These are phyloP conservation scores for Geothlypis trichas DNA, from an alignment of 2,113 vertebrate genomes.

Conservation along the genomic window DNA sequence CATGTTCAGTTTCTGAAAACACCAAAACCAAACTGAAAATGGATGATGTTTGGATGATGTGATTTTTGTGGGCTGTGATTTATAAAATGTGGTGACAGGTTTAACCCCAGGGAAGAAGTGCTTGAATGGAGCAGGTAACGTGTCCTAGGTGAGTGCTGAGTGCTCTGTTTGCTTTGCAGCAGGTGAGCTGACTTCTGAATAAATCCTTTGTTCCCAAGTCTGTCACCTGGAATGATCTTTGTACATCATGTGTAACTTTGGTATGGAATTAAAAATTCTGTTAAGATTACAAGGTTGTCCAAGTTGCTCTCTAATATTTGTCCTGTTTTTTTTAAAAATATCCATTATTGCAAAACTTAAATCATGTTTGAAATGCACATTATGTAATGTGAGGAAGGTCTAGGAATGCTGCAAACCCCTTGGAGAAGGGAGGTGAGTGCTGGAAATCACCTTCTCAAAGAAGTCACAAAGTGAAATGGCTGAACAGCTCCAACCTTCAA, in stretches of 20 bases:
- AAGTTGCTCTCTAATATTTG: neutral
- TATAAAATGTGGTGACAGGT: neutral
- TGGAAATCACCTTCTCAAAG: neutral
- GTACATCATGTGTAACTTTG: neutral
- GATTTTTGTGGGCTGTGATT: neutral
- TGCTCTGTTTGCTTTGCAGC: neutral
- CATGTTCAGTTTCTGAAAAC: neutral
- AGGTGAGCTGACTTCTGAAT: neutral
- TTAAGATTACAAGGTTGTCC: neutral
- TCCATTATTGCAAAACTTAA: neutral
- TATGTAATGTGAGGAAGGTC: neutral
- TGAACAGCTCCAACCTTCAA: neutral
- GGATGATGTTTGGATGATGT: neutral
- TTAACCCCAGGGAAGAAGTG: neutral
- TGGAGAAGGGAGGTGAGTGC: fast-evolving
- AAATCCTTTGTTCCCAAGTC: neutral
- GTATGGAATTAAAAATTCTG: neutral
- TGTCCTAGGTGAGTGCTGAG: neutral
- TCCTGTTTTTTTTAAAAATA: fast-evolving
- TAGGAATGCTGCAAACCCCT: neutral
- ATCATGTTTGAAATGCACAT: neutral
- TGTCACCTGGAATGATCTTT: neutral
- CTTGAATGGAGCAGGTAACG: neutral
- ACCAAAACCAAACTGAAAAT: neutral
- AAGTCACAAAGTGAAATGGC: neutral